These are phyloP conservation scores for Larimichthys crocea DNA, from an alignment of 2,113 vertebrate genomes.

Conservation along the genomic window DNA sequence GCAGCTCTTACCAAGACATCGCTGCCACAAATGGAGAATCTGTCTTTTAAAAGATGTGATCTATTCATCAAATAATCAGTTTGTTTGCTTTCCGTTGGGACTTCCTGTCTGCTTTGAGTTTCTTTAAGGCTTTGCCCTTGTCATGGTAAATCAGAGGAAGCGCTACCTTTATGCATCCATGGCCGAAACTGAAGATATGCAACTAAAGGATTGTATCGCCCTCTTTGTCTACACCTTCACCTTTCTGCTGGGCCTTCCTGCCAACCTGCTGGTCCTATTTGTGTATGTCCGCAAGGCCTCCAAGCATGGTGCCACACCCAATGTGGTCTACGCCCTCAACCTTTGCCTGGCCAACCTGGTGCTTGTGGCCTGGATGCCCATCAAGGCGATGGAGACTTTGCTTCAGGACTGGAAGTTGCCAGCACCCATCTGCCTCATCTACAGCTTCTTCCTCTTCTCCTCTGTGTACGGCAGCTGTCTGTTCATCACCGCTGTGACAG, in stretches of 20 bases:
- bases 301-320: slow-evolving; percentile 83
- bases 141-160: slow-evolving; percentile 14
- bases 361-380: slow-evolving; percentile 83
- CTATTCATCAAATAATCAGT: background rate
- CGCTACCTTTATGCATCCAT: background rate
- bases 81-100: background rate
- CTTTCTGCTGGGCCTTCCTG: slow-evolving; percentile 84
- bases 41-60: background rate
- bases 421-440: slow-evolving; percentile 77
- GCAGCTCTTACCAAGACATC: background rate
- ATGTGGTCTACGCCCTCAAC: slow-evolving; percentile 87
- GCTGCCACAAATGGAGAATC: background rate
- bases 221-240: slow-evolving; percentile 81
- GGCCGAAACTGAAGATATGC: slow-evolving; percentile 49
- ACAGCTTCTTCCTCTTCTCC: slow-evolving; percentile 84
- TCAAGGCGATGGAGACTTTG: slow-evolving; percentile 80
- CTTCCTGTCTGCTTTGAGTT: background rate
- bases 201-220: slow-evolving; percentile 61
- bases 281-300: slow-evolving; percentile 82
- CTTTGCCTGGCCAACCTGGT: slow-evolving; percentile 85
- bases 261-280: slow-evolving; percentile 84
- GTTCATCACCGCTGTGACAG: slow-evolving; percentile 83
- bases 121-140: background rate
- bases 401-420: slow-evolving; percentile 79
- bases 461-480: slow-evolving; percentile 86